These are phyloP conservation scores for Fragum fragum DNA, from an alignment of 2,888 invertebrate genomes.

Conservation along the genomic window DNA sequence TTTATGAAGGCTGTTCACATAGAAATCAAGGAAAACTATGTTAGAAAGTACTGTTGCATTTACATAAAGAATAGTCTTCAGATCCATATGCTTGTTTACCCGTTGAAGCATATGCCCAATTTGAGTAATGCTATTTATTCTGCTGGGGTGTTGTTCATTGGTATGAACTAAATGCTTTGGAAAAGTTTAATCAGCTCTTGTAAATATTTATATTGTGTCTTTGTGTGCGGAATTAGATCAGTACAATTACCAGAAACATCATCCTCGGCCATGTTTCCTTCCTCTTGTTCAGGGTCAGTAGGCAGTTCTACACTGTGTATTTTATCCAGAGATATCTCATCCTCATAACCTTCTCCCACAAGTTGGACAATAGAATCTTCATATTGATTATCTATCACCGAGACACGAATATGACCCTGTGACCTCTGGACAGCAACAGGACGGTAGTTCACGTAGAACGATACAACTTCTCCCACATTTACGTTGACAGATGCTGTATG, in stretches of 20 bases:
- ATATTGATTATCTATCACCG: slow-evolving; percentile 89
- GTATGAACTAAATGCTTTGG: no score
- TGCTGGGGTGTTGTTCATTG: no score
- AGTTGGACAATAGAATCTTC: slow-evolving; percentile 88
- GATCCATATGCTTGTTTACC: no score
- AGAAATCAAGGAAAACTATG: no score
- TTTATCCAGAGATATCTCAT: slow-evolving; percentile 88
- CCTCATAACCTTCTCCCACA: slow-evolving; percentile 88
- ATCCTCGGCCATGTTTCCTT: slow-evolving; percentile 85
- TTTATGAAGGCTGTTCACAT: no score
- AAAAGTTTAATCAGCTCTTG: no score
- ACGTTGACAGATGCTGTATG: slow-evolving; percentile 86
- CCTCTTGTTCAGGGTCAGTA: slow-evolving; percentile 80
- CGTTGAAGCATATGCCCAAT: no score
- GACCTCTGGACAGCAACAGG: slow-evolving; percentile 82
- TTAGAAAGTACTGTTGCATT: no score
- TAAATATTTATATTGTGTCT: no score
- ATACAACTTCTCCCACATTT: slow-evolving; percentile 81
- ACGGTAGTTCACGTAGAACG: slow-evolving; percentile 82
- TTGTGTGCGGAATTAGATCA: no score
- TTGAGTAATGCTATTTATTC: no score
- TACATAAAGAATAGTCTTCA: no score
- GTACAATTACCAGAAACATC: slow-evolving; percentile 85
- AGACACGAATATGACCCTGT: slow-evolving; percentile 87
- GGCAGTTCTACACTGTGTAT: slow-evolving; percentile 84